Conservation (phyloP, 2,797 vertebrate species). For the Cyclura pinguis region DNA sequence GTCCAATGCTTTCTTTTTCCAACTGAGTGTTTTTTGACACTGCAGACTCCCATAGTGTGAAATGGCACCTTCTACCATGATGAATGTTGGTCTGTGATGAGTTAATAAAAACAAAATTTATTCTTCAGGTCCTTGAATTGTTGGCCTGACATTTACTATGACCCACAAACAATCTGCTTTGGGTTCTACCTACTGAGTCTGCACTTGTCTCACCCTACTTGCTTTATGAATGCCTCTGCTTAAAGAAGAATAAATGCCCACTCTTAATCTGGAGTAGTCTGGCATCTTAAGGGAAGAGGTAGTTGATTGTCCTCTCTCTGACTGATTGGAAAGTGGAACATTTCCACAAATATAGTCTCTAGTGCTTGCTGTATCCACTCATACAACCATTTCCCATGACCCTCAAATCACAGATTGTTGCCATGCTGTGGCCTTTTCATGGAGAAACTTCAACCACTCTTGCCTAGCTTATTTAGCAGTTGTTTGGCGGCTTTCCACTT, state of each 20-base stretch:
- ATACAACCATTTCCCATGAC: background rate
- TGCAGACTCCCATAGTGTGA: background rate
- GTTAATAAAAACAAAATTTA: background rate
- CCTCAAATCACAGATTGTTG: background rate
- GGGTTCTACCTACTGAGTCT: background rate
- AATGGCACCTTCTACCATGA: background rate
- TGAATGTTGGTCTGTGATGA: background rate
- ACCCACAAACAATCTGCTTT: background rate
- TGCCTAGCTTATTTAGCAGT: background rate
- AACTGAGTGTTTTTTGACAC: background rate
- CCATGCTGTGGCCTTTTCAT: background rate
- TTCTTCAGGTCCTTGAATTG: background rate
- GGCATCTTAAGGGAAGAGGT: background rate
- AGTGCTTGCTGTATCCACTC: background rate
- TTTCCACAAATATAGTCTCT: background rate
- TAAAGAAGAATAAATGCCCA: background rate
- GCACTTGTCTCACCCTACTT: background rate
- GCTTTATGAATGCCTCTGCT: background rate
- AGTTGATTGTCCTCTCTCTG: background rate
- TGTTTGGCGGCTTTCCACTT: background rate
- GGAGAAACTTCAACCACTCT: background rate
- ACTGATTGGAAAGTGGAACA: background rate
- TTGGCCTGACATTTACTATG: background rate
- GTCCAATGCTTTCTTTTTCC: background rate
- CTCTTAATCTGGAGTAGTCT: background rate